Base-by-base conservation (phyloP, 2,888 invertebrate genomes). In the Gymnocheta viridis region DNA sequence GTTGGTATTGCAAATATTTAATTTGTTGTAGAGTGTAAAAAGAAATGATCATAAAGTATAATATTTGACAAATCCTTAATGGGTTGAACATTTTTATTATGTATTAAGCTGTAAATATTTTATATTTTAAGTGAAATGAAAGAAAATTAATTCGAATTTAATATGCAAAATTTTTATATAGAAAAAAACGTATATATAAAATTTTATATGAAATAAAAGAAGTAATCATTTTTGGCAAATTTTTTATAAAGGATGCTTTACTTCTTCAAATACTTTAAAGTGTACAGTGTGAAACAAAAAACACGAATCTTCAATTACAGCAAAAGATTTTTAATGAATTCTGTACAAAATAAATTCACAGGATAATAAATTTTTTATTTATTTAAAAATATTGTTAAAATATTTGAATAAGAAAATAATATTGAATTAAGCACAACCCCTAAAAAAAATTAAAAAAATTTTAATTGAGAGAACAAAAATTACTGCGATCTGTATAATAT, bases 61-160 rank as follows among this genome's bases (percentile, higher is more conserved):
- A 38, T 12, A 38, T 38, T 12, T 47, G 17, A 19, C 5, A 47
- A 19, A 44, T 1, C 17, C 17, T 17, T 17, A 17, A 44, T 0
- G 9, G 19, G 0, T 19, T 47, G 47, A 47, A 17, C 4, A 14
- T 19, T n/a, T n/a, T n/a, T 49, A 22, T 10, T 22, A 24, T 1
- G 12, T 27, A 14, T 24, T 24, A 35, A 17, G 9, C 22, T 44
- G 17, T 64, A 64, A 44, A 64, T 44, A 64, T 29, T n/a, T 41
- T 10, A 27, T 22, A n/a, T 22, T 7, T 19, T n/a, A 56, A 22
- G 38, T 41, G 19, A 38, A 47, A 47, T 19, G 9, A 67, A 67
- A 1, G 35, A 67, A 51, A 67, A 5, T 44, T 29, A 19, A 29
- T 70, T 70, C 56, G 70, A 70, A 70, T 70, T 70, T 56, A 70